A percentile compares a stretch with the other conserved stretches of the same genome.
phyloP scores from a whole-genome alignment of 1,140 invertebrate genomes.

The Drosophila jambulina region DNA sequence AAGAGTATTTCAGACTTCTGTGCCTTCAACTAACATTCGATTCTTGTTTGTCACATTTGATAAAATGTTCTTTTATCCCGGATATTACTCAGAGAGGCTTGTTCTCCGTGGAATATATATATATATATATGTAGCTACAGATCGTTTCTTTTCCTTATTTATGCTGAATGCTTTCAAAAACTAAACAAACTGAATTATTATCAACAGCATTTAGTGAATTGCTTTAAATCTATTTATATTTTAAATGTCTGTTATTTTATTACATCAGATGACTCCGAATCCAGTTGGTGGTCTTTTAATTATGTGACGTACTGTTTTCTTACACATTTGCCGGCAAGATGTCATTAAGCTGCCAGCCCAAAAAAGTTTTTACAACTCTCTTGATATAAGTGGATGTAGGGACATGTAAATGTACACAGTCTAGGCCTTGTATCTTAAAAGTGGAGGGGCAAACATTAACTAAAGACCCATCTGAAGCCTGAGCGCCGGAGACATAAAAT shows the following conservation, averaged over 20 bases:
- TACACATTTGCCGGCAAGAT: constrained; percentile 11
- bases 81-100: background rate
- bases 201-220: background rate
- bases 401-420: background rate
- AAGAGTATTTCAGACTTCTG: background rate
- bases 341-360: constrained; percentile 24
- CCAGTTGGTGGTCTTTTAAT: background rate
- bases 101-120: no score
- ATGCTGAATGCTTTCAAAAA: no score
- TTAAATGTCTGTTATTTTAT: no score
- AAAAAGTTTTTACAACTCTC: constrained; percentile 22
- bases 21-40: background rate
- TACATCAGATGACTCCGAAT: background rate
- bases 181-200: no score
- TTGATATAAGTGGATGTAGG: background rate
- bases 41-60: background rate
- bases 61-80: background rate
- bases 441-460: constrained; percentile 25
- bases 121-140: no score
- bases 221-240: background rate
- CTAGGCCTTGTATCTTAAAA: constrained; percentile 6
- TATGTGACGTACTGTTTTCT: constrained; percentile 10
- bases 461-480: constrained; percentile 1
- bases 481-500: background rate
- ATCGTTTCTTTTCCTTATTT: no score